Conservation (phyloP, 2,113 vertebrate species). For the Pluvialis apricaria region DNA sequence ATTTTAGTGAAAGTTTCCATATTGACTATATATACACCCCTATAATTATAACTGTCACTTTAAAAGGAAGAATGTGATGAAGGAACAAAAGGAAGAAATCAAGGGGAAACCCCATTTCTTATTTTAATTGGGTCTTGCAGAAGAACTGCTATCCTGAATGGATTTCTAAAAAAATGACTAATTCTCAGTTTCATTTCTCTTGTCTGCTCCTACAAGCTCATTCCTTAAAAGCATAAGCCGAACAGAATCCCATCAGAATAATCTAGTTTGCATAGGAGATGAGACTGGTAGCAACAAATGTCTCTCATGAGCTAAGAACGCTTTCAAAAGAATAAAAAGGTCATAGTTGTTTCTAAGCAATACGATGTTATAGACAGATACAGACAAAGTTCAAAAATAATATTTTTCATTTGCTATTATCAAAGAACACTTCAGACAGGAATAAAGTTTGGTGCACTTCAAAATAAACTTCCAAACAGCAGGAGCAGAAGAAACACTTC, state of each 20-base stretch:
- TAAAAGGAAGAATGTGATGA: not conserved
- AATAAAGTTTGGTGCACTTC: not conserved
- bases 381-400: not conserved
- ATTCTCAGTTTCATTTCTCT: not conserved
- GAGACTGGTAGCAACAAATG: not conserved
- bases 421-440: not conserved
- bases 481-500: not conserved
- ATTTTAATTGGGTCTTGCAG: conserved; percentile 21
- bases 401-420: not conserved
- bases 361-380: not conserved
- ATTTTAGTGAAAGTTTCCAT: not conserved
- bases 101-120: not conserved
- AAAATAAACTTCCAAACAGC: not conserved
- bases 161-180: not conserved
- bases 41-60: not conserved
- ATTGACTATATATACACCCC: not conserved
- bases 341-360: not conserved
- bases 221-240: not conserved
- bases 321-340: conserved; percentile 6
- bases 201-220: not conserved
- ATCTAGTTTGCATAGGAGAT: conserved; percentile 28
- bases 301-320: not conserved
- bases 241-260: conserved; percentile 18
- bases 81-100: not conserved
- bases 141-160: not conserved